Base-by-base conservation (phyloP, 2,888 invertebrate genomes). In the Opisthograptis luteolata region DNA sequence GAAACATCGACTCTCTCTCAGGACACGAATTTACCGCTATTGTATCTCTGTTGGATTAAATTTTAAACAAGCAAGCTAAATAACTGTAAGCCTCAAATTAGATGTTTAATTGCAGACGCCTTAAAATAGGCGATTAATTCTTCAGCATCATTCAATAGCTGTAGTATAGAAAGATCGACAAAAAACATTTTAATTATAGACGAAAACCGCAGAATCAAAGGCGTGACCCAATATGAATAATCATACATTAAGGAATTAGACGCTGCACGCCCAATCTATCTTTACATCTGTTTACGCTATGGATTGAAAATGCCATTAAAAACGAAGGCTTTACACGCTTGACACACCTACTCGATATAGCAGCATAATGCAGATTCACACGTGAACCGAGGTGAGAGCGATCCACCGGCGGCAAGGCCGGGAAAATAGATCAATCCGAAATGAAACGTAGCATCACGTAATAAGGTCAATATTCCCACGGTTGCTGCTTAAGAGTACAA, bases 321-420 rank as follows among this genome's bases (percentile, higher is more conserved):
- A 69, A 66, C 67, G 70, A 71, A 72, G 60, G 48, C 55, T 63
- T 52, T 58, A 62, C 70, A 69, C 83, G 86, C 86, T 82, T 85
- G 83, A 85, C 76, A 63, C 65, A 71, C 68, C 84, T 71, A 68
- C 77, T 70, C 58, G 76, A 85, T 76, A 73, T 76, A 73, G 84
- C 87, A 84, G 87, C 85, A 84, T 89, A 85, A 87, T 81, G 75
- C 77, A 74, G 83, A 84, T 89, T 88, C 89, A 89, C 89, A 88
- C 85, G 89, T 85, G 88, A 88, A 88, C 84, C 77, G 72, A 87
- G 87, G 88, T 87, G 88, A 90, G 89, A 88, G 89, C 86, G 81
- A 82, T 84, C 77, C 81, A 85, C 87, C 87, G 62, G 76, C 85
- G 88, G 89, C 89, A 89, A 88, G 89, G 89, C 87, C 89, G 86